Evolutionary conservation across 2,888 invertebrate species (phyloP).

Genomic region (Aelia acuminata): DNA sequence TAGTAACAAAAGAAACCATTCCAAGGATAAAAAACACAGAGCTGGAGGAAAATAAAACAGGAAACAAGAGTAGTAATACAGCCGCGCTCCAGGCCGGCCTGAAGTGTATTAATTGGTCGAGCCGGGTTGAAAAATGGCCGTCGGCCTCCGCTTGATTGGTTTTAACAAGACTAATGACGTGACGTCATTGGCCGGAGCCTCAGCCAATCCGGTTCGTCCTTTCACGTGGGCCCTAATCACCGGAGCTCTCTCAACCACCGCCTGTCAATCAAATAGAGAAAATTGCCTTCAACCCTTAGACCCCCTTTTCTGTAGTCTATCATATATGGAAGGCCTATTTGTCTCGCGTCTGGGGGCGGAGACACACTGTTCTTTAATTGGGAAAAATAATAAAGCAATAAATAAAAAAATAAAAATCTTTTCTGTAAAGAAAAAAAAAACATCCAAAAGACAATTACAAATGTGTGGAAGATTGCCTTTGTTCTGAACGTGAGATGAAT

Average conservation of each 20-base stretch:
- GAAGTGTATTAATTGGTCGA: slow-evolving; percentile 65
- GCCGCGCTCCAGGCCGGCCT: slow-evolving; percentile 33
- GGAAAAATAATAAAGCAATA: slow-evolving; percentile 27
- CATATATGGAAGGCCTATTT: slow-evolving; percentile 37
- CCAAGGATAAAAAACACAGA: slow-evolving; percentile 12
- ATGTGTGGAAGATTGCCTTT: not conserved
- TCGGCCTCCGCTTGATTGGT: slow-evolving; percentile 64
- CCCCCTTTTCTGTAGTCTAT: slow-evolving; percentile 31
- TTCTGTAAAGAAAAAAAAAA: not conserved
- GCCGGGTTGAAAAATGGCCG: slow-evolving; percentile 64
- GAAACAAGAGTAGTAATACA: slow-evolving; percentile 21
- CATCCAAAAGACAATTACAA: not conserved
- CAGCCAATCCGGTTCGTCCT: slow-evolving; percentile 53
- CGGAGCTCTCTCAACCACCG: slow-evolving; percentile 38
- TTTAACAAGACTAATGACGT: slow-evolving; percentile 65
- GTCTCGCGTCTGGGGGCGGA: slow-evolving; percentile 40
- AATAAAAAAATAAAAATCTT: slow-evolving; percentile 6
- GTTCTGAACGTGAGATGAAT: not conserved
- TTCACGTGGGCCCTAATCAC: slow-evolving; percentile 51
- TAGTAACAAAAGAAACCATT: not conserved
- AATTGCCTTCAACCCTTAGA: slow-evolving; percentile 50
- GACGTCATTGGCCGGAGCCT: slow-evolving; percentile 62
- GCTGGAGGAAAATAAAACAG: slow-evolving; percentile 28
- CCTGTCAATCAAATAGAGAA: slow-evolving; percentile 56
- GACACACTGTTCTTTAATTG: slow-evolving; percentile 42